These are phyloP conservation scores for Prunella himalayana DNA, from an alignment of 2,113 vertebrate genomes.

Conservation along the genomic window DNA sequence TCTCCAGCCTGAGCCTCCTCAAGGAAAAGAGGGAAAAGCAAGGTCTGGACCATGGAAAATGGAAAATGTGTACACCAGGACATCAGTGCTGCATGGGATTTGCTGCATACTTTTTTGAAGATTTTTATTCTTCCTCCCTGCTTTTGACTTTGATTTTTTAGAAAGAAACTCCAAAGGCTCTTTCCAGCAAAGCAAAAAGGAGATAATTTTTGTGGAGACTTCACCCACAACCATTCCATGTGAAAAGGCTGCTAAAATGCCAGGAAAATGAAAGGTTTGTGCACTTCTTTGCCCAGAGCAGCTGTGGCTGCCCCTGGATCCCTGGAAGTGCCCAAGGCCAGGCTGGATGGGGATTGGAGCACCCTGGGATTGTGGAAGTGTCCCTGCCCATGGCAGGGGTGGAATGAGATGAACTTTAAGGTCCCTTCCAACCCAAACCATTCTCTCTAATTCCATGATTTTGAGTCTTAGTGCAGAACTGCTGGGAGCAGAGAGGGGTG, in stretches of 20 bases:
- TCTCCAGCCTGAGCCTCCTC: neutral
- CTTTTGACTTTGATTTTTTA: neutral
- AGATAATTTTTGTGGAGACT: neutral
- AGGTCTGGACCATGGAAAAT: neutral
- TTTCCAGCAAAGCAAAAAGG: neutral
- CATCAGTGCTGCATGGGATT: neutral
- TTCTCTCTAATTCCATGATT: neutral
- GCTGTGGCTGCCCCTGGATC: neutral
- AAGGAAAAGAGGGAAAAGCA: neutral
- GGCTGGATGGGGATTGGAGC: fast-evolving
- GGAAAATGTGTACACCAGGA: neutral
- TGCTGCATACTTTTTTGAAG: neutral
- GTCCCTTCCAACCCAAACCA: neutral
- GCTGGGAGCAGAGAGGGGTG: neutral
- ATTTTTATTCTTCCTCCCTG: neutral
- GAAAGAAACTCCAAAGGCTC: neutral
- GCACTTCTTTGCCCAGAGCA: neutral
- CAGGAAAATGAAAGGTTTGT: neutral
- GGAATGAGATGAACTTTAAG: fast-evolving
- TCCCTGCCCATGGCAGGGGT: neutral
- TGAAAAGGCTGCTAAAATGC: neutral
- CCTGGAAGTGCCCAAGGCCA: neutral
- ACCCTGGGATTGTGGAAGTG: fast-evolving
- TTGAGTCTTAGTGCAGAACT: neutral
- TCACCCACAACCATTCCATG: neutral